Evolutionary conservation across 2,797 vertebrate genomes (phyloP), one percentile per base, ranked within the genome.

Genomic region (Gymnothorax javanicus): DNA sequence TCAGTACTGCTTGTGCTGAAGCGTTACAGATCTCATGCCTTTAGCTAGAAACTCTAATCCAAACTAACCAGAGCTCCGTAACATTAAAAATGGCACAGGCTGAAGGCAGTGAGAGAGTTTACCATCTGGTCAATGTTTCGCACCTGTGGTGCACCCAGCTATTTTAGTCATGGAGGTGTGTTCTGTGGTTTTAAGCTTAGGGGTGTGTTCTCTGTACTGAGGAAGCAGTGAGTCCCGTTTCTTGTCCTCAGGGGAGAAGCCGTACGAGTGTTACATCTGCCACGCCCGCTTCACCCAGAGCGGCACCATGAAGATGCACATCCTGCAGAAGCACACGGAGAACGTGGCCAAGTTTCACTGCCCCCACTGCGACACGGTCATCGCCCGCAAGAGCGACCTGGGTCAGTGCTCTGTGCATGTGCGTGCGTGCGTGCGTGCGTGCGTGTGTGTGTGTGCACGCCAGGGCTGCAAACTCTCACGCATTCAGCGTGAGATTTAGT

Each of bases 251-350:
- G 98, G 98, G 87, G 98, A 99, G 95, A 99, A 99, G 93, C 98
- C 98, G 75, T 99, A 99, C n/a, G 98, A 99, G 96, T 99, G 98
- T 95, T 99, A 99, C 92, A 99, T 99, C 94, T 99, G 98, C 95
- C 98, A 99, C 0, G 98, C 98, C 89, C 98, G 98, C 73, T 99
- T 99, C 93, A 99, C 98, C 89, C 98, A 99, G 94, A 99, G 98
- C 89, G 98, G 98, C 89, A 99, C 98, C 90, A 99, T 99, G 98
- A 99, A 99, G 96, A 99, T 99, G 98, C 98, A 99, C 95, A 99
- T 99, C 91, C 94, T 99, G 95, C 98, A 99, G 95, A 99, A 99
- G 94, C 98, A 99, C 96, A 99, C 98, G 0, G 98, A 99, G 92
- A 99, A 99, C 0, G 98, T 99, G 95, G 98, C 98, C 89, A 99